phyloP scores from a whole-genome alignment of 1,140 invertebrate species.

The Hetaerina americana region DNA sequence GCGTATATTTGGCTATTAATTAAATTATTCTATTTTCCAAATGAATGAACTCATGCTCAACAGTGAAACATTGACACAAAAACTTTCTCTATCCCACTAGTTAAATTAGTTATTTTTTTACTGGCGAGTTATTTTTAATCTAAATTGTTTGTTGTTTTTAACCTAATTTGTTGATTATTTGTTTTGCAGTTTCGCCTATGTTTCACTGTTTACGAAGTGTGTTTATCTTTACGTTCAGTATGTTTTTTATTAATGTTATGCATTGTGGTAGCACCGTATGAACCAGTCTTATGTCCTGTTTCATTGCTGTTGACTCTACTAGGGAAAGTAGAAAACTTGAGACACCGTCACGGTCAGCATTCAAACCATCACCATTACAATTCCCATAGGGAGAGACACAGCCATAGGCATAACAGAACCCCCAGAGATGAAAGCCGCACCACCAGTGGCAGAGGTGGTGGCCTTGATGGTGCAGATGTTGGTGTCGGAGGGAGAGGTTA shows the following conservation, averaged over 20 bases:
- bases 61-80: background rate
- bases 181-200: background rate
- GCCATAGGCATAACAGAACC: constrained; percentile 3
- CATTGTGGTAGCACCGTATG: constrained; percentile 4
- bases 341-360: constrained; percentile 7
- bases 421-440: constrained; percentile 19
- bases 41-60: background rate
- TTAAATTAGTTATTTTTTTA: too few relatives aligned
- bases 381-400: constrained; percentile 9
- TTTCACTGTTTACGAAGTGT: background rate
- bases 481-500: background rate
- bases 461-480: background rate
- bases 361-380: constrained; percentile 8
- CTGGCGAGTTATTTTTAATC: too few relatives aligned
- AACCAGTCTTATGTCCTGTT: constrained; percentile 8
- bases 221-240: background rate
- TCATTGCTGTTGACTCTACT: constrained; percentile 19
- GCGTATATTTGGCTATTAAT: background rate
- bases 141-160: too few relatives aligned
- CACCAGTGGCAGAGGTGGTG: constrained; percentile 3
- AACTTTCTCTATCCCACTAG: too few relatives aligned
- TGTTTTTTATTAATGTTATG: constrained; percentile 5
- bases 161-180: background rate
- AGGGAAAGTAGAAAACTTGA: constrained; percentile 38
- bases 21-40: background rate